phyloP scores from a whole-genome alignment of 2,113 vertebrate species.

The Dromas ardeola region DNA sequence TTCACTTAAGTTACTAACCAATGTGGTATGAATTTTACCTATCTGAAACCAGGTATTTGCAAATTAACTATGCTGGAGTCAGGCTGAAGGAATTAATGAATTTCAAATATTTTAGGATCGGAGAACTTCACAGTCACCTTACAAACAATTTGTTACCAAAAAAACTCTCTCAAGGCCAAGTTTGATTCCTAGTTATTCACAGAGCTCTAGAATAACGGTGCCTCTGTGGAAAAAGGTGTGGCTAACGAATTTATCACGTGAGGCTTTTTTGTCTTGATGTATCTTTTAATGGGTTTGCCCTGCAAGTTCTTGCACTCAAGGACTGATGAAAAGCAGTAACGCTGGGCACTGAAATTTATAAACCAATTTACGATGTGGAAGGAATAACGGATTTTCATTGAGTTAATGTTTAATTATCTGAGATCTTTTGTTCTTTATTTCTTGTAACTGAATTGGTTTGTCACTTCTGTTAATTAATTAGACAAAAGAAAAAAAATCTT shows the following conservation, averaged over 20 bases:
- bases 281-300: neutral
- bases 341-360: conserved; percentile 15
- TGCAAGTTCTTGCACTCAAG: neutral
- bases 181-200: neutral
- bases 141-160: neutral
- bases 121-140: neutral
- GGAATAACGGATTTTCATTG: neutral
- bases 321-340: neutral
- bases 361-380: conserved; percentile 3
- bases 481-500: neutral
- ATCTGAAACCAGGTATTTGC: neutral
- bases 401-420: conserved; percentile 39
- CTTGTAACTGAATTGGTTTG: conserved; percentile 19
- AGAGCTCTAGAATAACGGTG: neutral
- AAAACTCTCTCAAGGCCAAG: neutral
- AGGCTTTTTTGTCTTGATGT: neutral
- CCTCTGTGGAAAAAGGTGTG: neutral
- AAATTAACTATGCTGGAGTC: neutral
- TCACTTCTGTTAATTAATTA: conserved; percentile 47
- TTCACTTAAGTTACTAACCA: neutral
- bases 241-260: neutral
- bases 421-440: conserved; percentile 18
- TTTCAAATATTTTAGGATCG: neutral
- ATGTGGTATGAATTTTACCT: neutral
- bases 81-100: neutral